Evolutionary conservation across 35 echinoderm and acorn worm genomes (phyloP).

Genomic region (Heliocidaris tuberculata): DNA sequence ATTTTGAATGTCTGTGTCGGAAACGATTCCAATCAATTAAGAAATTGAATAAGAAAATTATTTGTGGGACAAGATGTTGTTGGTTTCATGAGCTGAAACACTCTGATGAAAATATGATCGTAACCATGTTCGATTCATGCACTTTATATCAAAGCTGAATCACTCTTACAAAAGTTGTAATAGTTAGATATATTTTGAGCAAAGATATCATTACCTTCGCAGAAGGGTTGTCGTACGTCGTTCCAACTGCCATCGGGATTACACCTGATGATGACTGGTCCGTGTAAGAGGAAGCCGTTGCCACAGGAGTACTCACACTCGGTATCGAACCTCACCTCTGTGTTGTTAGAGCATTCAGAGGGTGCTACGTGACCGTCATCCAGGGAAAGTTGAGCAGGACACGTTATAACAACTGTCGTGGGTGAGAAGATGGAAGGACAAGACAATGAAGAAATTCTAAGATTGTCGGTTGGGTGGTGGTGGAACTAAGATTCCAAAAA

Average conservation of each 20-base stretch:
- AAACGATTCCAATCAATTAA: not conserved
- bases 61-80: too few relatives aligned
- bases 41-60: not conserved
- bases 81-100: too few relatives aligned
- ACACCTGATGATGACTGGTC: not conserved
- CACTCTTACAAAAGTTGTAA: not conserved
- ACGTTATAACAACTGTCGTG: not conserved
- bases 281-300: not conserved
- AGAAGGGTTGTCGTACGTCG: not conserved
- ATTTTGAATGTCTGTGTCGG: constrained; percentile 9
- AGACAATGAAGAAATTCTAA: too few relatives aligned
- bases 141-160: not conserved
- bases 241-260: not conserved
- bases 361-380: not conserved
- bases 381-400: not conserved
- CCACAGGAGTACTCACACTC: constrained; percentile 19
- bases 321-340: not conserved
- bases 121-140: too few relatives aligned
- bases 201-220: not conserved
- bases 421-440: not conserved
- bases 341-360: not conserved
- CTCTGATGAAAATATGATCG: too few relatives aligned
- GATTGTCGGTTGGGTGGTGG: too few relatives aligned
- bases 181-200: not conserved
- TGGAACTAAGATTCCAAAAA: not conserved